Conservation (phyloP, 2,797 vertebrate species). For the Enteromius fasciolatus region DNA sequence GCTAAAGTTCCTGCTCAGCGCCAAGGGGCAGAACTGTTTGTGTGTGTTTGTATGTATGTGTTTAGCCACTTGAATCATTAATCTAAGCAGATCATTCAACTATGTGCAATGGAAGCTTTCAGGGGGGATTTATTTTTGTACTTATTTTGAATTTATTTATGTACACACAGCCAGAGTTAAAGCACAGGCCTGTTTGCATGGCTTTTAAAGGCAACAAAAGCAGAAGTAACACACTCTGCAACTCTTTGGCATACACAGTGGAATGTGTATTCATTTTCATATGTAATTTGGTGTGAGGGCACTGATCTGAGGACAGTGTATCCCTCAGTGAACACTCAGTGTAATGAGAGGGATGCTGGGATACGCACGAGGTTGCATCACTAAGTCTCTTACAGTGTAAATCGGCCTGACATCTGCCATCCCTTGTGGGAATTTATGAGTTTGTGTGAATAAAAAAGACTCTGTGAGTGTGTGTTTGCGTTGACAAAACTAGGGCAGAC, state of each 20-base stretch:
- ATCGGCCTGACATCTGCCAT: constrained; percentile 68
- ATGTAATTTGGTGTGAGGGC: constrained; percentile 44
- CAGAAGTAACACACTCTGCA: constrained; percentile 10
- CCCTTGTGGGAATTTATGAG: constrained; percentile 45
- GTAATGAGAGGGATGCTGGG: constrained; percentile 67
- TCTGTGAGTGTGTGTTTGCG: constrained; percentile 19
- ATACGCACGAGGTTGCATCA: constrained; percentile 54
- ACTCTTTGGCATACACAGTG: constrained; percentile 5
- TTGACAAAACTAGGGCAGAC: constrained; percentile 44
- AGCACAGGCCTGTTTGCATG: neutral
- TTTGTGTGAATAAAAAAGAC: constrained; percentile 35
- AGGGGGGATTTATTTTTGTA: neutral
- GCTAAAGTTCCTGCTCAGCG: constrained; percentile 18
- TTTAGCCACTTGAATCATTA: constrained; percentile 24
- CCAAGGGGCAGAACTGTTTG: constrained; percentile 39
- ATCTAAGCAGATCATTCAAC: constrained; percentile 20
- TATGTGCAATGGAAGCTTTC: constrained; percentile 32
- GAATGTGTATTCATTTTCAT: constrained; percentile 13
- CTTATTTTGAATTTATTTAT: constrained; percentile 11
- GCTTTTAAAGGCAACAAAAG: constrained; percentile 14
- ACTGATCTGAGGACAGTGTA: constrained; percentile 45
- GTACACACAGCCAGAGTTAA: constrained; percentile 22
- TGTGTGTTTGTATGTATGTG: constrained; percentile 30
- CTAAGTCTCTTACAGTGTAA: constrained; percentile 69
- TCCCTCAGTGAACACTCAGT: constrained; percentile 68